Evolutionary conservation across 2,797 vertebrate species (phyloP), one percentile per base, ranked within the genome.

Genomic region (Jordanella pulchra): DNA sequence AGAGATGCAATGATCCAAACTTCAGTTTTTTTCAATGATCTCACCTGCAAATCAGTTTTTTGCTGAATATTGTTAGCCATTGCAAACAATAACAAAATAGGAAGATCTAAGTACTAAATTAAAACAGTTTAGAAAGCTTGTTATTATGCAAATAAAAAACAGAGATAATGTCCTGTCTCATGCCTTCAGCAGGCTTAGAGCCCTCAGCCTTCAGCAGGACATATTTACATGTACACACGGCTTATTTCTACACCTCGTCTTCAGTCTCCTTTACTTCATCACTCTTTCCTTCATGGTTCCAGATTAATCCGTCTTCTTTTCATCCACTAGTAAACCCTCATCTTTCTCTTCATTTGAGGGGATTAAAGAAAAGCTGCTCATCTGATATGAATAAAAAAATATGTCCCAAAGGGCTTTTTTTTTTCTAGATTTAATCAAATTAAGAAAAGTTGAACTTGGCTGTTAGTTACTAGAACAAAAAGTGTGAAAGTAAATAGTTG

Each of bases 171-270:
- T 65, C 60, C 2, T 15, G 56, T 78, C 81, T 76, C 82, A 32
- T 56, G 69, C 58, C 80, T 71, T 77, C 0, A 25, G 67, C 35
- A 69, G 65, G 53, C 65, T 42, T 58, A 7, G 64, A 35, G 67
- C 64, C 48, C 35, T 63, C 21, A n/a, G 2, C 80, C 67, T 72
- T 54, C 55, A 58, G 65, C 60, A 69, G 69, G 32, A 27, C 48
- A 15, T 84, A 70, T 91, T 88, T 89, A 89, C 76, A 89, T 85
- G 83, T 77, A 82, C 79, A 84, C 89, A 85, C 7, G 32, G 44
- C 42, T 71, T 47, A 66, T 61, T 65, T 86, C 83, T 32, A 70
- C 84, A 88, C 75, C 68, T 86, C 85, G 11, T 53, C 80, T 72
- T 55, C 71, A 56, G 58, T 35, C 50, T 50, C 35, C 65, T 39